Conservation (phyloP, 2,888 invertebrate genomes). For the Rotaria socialis region DNA sequence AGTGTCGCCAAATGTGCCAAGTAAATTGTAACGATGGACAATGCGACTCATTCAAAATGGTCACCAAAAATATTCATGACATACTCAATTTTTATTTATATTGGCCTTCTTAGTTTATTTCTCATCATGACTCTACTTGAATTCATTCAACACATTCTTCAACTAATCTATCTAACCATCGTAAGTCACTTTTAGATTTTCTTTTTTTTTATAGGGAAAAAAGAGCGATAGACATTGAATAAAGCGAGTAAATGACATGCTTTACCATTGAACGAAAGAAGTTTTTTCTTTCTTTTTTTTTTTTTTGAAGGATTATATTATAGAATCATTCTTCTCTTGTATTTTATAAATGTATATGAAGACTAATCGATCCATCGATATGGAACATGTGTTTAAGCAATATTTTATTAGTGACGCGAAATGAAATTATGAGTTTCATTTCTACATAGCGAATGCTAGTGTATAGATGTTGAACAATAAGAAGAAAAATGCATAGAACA, state of each 20-base stretch:
- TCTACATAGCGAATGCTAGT: background rate
- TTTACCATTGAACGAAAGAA: background rate
- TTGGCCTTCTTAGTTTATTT: background rate
- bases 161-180: background rate
- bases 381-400: background rate
- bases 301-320: background rate
- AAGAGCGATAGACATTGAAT: background rate
- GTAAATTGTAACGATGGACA: background rate
- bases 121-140: background rate
- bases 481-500: background rate
- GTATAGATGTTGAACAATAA: background rate
- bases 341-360: background rate
- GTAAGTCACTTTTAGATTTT: background rate
- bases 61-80: background rate
- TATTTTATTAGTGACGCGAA: background rate
- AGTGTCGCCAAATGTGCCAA: background rate
- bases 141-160: background rate
- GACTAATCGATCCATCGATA: background rate
- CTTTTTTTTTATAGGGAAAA: background rate
- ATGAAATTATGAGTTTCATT: background rate
- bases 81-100: background rate
- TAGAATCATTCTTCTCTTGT: background rate
- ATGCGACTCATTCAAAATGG: background rate
- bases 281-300: background rate
- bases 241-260: background rate